Percentiles rank a stretch among this genome's conserved stretches.
Conservation (phyloP, 2,113 vertebrate species). For the Vulpes lagopus region DNA sequence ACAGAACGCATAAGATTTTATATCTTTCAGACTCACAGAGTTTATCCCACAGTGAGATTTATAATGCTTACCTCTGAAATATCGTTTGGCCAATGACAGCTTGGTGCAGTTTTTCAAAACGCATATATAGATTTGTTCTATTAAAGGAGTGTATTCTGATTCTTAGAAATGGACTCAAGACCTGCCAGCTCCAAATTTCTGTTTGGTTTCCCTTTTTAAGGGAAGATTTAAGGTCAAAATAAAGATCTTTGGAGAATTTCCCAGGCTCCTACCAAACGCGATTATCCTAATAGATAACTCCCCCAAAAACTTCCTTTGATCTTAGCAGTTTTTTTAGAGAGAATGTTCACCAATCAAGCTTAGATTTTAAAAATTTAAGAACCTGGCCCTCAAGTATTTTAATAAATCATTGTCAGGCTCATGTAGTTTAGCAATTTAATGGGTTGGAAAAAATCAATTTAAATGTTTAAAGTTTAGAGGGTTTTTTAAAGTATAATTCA, state of each 20-base stretch:
- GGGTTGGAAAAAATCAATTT: neutral
- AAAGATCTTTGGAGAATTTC: neutral
- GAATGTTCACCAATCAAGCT: neutral
- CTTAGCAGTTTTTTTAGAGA: neutral
- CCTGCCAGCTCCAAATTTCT: neutral
- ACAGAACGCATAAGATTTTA: neutral
- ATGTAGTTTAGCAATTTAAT: neutral
- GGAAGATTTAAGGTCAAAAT: neutral
- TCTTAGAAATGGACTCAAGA: neutral
- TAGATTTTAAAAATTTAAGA: neutral
- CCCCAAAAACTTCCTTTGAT: neutral
- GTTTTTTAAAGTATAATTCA: neutral
- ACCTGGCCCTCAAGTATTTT: neutral
- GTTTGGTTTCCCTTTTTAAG: neutral
- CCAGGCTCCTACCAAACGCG: neutral
- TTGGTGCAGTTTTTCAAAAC: neutral
- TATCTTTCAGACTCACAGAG: neutral
- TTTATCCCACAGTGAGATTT: neutral
- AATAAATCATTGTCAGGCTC: neutral
- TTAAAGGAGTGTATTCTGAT: neutral
- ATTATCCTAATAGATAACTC: neutral
- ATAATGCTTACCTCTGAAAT: neutral
- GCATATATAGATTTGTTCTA: neutral
- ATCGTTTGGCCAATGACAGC: neutral
- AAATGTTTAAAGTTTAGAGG: neutral